Evolutionary conservation across 2,888 invertebrate genomes (phyloP), one percentile per base, ranked within the genome.

Genomic region (Leptopilina syphax): DNA sequence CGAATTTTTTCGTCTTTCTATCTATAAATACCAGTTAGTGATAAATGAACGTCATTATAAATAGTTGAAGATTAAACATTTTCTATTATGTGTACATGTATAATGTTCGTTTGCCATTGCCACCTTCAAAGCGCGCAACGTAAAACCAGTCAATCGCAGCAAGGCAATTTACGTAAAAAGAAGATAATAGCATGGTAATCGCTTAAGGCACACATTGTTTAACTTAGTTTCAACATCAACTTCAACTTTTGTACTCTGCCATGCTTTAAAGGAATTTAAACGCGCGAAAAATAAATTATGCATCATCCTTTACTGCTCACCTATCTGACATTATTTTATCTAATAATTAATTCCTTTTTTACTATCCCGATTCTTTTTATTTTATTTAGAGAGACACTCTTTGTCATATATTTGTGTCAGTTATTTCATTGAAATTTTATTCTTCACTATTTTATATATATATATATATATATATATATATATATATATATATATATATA

Each of bases 71-170:
- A 60, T 60, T 60, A 54, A 27, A 57, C 54, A 9, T 73, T 73
- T 73, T 68, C 34, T 34, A 13, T 57, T 50, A 44, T 44, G n/a
- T 54, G 27, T 50, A 70, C 27, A 27, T 27, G 34, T 34, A 4
- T 73, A 70, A 70, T 70, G 54, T 13, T 6, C 50, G 27, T 54
- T 73, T 70, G 70, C 54, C 73, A 41, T 54, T 57, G 57, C 10
- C 57, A 73, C 73, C 57, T 73, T 73, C 34, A 7, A 70, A 70
- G 44, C 44, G 57, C 57, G n/a, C 6, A 70, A 50, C 50, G 54
- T 54, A 54, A 57, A 73, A 57, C 54, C 73, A 73, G 73, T 70
- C 70, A 70, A 70, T 70, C 70, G 68, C 50, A 57, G 50, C 54
- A 8, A 44, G 70, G 12, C 34, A 70, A 70, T 70, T 70, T 70